Conservation (phyloP, 2,113 vertebrate species). For the Caretta caretta region DNA sequence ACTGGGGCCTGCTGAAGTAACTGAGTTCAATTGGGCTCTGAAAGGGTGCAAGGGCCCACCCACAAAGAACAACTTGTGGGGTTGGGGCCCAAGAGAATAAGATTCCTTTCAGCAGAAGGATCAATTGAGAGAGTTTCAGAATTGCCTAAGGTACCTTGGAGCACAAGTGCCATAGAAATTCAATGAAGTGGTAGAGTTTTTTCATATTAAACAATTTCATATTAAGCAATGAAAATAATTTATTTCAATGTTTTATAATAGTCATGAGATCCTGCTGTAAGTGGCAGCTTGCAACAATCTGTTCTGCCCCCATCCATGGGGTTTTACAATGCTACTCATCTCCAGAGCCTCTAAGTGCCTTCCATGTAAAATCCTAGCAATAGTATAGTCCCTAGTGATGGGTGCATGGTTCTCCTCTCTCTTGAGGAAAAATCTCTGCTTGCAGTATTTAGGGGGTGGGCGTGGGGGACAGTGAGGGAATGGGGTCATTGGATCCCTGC, state of each 20-base stretch:
- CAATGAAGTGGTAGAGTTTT: background rate
- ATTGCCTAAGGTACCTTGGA: constrained; percentile 7
- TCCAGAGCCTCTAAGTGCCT: background rate
- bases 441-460: background rate
- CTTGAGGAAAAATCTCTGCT: background rate
- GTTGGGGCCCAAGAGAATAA: constrained; percentile 25
- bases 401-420: background rate
- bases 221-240: background rate
- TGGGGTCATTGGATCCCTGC: background rate
- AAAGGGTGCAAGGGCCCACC: constrained; percentile 9
- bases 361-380: background rate
- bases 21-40: background rate
- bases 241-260: background rate
- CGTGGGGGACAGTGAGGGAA: too few species aligned
- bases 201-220: background rate
- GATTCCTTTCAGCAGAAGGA: constrained; percentile 12
- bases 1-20: constrained; percentile 24
- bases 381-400: background rate
- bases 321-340: background rate
- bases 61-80: background rate
- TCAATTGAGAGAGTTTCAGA: constrained; percentile 18
- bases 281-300: background rate
- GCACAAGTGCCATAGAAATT: background rate
- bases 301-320: background rate
- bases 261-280: background rate